Base-by-base conservation (phyloP, 2,888 invertebrate species). In the Xestia c-nigrum region DNA sequence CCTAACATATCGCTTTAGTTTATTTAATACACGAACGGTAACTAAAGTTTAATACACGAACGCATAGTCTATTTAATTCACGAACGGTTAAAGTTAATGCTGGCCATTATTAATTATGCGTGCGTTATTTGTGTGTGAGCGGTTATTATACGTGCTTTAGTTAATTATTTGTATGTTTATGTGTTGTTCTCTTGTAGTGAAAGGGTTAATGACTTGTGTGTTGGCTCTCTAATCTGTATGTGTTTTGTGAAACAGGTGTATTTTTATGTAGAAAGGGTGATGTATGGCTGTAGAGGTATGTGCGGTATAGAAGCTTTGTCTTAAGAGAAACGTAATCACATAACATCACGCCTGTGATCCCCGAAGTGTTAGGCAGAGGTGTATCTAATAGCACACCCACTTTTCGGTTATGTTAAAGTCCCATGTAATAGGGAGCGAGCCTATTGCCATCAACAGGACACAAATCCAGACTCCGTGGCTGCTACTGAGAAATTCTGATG, bases 11-110 rank as follows among this genome's bases (percentile, higher is more conserved):
- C 21, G 67, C 78, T 38, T 61, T 74, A 83, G 5, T 57, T 63
- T 47, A 66, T 55, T 73, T 72, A 72, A 76, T 84, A 82, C 47
- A 55, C 65, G 63, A 71, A 46, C 73, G n/a, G n/a, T 71, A 71
- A 73, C 63, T 40, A 38, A 63, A 5, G 21, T 50, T 73, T 72
- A 72, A 76, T 84, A 82, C 38, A 63, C 63, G 40, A 63, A 63
- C 61, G 31, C 40, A 52, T 76, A 82, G 9, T 57, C 57, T 43
- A 64, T 52, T 73, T 72, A 72, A 75, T 84, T 79, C 47, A 55
- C 64, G 65, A 70, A 64, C 64, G n/a, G 50, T 72, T 77, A 52
- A 76, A n/a, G 78, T 38, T 81, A 80, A 87, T 74, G 69, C n/a
- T 72, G 12, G 10, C 14, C 67, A 63, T 86, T 68, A 65, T 77